phyloP scores from a whole-genome alignment of 1,140 invertebrate species.

The Matsumurasca onukii region DNA sequence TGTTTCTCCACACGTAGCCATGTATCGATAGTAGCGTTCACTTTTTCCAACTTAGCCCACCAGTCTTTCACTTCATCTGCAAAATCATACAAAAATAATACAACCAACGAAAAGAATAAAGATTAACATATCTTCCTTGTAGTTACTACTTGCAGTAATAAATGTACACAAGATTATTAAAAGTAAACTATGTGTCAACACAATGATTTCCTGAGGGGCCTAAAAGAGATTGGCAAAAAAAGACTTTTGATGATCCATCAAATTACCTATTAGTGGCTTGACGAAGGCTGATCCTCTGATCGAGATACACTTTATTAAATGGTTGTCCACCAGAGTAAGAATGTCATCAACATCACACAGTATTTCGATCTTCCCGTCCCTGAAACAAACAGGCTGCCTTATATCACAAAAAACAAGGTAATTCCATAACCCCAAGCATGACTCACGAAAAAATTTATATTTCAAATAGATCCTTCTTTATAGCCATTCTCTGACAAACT shows the following conservation, averaged over 20 bases:
- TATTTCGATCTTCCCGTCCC: conserved; percentile 75
- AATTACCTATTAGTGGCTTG: conserved; percentile 76
- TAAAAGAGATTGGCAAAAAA: conserved; percentile 11
- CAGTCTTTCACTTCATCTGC: conserved; percentile 70
- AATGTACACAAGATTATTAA: too few species aligned
- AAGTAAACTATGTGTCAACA: too few species aligned
- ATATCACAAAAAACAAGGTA: too few species aligned
- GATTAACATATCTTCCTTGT: not conserved
- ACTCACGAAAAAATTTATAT: too few species aligned
- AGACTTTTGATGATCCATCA: conserved; percentile 7
- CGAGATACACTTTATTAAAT: conserved; percentile 83
- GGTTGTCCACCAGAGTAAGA: conserved; percentile 83
- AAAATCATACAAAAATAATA: conserved; percentile 20
- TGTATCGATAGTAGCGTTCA: conserved; percentile 80
- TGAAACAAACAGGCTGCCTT: conserved; percentile 37
- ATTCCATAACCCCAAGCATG: too few species aligned
- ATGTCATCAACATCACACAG: conserved; percentile 82
- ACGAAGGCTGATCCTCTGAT: conserved; percentile 92
- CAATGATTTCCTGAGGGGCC: too few species aligned
- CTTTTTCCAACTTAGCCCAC: conserved; percentile 75
- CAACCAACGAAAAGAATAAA: not conserved
- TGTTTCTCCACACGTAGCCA: conserved; percentile 87
- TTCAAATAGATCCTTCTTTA: too few species aligned
- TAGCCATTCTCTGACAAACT: too few species aligned
- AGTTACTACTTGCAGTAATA: too few species aligned